phyloP scores from a whole-genome alignment of 2,888 invertebrate genomes.

The Drosophila mimica region DNA sequence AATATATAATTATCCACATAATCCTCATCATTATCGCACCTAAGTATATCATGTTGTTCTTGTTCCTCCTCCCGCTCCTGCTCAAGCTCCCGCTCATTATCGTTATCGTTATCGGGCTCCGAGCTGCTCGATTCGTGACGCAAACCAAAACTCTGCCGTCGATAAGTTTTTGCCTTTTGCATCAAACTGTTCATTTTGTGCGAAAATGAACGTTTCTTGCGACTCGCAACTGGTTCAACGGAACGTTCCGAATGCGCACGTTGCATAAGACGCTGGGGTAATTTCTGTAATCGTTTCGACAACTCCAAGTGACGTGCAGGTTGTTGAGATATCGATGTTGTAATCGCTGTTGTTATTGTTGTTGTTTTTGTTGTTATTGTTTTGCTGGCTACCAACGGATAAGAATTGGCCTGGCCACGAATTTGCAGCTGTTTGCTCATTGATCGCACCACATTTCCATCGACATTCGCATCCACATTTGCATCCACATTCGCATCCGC shows the following conservation, averaged over 20 bases:
- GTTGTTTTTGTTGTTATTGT: slow-evolving; percentile 51
- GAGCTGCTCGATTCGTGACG: slow-evolving; percentile 89
- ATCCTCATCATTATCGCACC: background rate
- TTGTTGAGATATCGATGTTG: slow-evolving; percentile 4
- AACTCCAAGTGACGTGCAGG: slow-evolving; percentile 48
- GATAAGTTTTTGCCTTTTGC: slow-evolving; percentile 90
- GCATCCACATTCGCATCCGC: slow-evolving; percentile 85
- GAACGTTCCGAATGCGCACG: slow-evolving; percentile 50
- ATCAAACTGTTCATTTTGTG: slow-evolving; percentile 94
- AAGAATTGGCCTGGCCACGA: slow-evolving; percentile 72
- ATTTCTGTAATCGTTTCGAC: slow-evolving; percentile 74
- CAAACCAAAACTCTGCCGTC: slow-evolving; percentile 84
- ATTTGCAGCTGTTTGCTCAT: slow-evolving; percentile 50
- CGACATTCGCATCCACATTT: slow-evolving; percentile 85
- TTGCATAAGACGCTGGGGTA: slow-evolving; percentile 75
- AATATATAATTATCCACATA: slow-evolving; percentile 5
- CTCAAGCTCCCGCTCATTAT: slow-evolving; percentile 66
- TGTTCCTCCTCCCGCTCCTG: background rate
- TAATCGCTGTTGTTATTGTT: slow-evolving; percentile 46
- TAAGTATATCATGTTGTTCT: background rate
- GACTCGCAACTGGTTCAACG: background rate
- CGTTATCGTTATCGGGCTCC: slow-evolving; percentile 89
- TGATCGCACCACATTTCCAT: slow-evolving; percentile 77
- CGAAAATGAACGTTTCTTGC: slow-evolving; percentile 91
- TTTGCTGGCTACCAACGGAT: slow-evolving; percentile 47